These are phyloP conservation scores for Microctenopoma stevenorrisi DNA, from an alignment of 2,797 vertebrate species.

Conservation along the genomic window DNA sequence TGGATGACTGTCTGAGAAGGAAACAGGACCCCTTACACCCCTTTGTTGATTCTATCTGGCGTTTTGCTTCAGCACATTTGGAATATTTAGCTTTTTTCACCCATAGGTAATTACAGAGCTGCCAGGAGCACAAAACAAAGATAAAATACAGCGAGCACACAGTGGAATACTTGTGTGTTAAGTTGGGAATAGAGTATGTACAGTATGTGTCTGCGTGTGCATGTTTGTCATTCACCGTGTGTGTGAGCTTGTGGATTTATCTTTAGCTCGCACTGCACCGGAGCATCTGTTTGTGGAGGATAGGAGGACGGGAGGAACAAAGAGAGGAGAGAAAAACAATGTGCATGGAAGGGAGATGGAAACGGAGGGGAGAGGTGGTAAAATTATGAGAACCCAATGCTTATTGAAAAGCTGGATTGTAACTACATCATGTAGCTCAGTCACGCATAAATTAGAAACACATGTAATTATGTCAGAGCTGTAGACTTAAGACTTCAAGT, in stretches of 20 bases:
- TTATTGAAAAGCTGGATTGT: neutral
- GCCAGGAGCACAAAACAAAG: neutral
- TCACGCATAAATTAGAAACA: neutral
- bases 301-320: conserved; percentile 33
- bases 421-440: neutral
- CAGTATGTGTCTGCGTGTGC: neutral
- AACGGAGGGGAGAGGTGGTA: neutral
- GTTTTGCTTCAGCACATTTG: conserved; percentile 19
- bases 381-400: neutral
- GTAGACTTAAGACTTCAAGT: neutral
- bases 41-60: conserved; percentile 24
- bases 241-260: conserved; percentile 23
- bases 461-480: neutral
- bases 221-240: neutral
- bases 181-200: neutral
- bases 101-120: conserved; percentile 27
- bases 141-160: neutral
- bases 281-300: conserved; percentile 16
- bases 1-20: conserved; percentile 43
- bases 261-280: conserved; percentile 22
- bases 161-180: conserved; percentile 11
- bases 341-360: conserved; percentile 24
- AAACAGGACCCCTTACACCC: conserved; percentile 8
- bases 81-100: conserved; percentile 34
- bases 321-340: conserved; percentile 22